A percentile compares a stretch with the other conserved stretches of the same genome.
These are phyloP conservation scores for Bos indicus DNA, from an alignment of 2,113 vertebrate species.

Conservation along the genomic window DNA sequence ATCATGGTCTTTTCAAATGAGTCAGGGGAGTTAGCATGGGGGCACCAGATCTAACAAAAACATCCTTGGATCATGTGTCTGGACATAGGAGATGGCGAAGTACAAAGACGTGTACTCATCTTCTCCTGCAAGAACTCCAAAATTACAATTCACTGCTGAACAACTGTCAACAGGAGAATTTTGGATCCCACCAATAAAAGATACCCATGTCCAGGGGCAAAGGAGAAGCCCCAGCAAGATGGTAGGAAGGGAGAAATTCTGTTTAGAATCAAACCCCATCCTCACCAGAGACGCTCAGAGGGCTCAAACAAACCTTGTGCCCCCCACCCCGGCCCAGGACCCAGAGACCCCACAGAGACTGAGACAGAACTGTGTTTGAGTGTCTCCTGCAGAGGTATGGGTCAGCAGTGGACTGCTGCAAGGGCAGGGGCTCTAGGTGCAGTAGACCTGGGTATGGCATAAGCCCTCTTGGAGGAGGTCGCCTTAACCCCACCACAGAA, in stretches of 20 bases:
- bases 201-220: background rate
- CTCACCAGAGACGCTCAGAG: too few species aligned
- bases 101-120: background rate
- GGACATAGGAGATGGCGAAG: background rate
- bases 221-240: background rate
- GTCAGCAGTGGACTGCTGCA: background rate
- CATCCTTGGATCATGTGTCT: background rate
- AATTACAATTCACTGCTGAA: background rate
- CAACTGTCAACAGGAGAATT: background rate
- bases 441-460: background rate
- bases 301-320: too few species aligned
- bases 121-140: background rate
- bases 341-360: background rate
- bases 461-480: background rate
- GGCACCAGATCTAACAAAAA: fast-evolving
- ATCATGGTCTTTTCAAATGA: background rate
- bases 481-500: background rate
- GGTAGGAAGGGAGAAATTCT: background rate
- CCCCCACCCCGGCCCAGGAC: background rate
- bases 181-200: background rate
- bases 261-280: background rate
- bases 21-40: background rate
- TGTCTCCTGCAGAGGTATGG: fast-evolving
- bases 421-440: background rate
- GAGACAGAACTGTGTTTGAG: background rate